A percentile compares a stretch with the other conserved stretches of the same genome.
Evolutionary conservation across 2,113 vertebrate species (phyloP).

Genomic region (Laticauda laticaudata): DNA sequence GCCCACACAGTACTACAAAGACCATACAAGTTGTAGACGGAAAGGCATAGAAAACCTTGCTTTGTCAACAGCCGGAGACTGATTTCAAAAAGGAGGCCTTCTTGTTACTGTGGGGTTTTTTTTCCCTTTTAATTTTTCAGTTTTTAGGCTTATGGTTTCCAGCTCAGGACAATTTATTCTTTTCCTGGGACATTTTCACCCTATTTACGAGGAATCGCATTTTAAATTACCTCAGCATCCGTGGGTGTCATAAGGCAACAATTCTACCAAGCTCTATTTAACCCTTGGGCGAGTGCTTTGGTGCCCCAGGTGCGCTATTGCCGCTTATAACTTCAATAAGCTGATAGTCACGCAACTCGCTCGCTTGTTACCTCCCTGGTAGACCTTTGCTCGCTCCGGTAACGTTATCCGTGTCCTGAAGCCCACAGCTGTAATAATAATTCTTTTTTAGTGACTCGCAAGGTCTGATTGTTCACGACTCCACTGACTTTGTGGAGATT

Average conservation of each 20-base stretch:
- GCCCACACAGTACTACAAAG: conserved; percentile 82
- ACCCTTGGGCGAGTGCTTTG: neutral
- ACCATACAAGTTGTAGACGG: neutral
- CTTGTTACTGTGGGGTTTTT: neutral
- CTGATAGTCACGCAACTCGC: neutral
- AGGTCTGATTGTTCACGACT: neutral
- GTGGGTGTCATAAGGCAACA: neutral
- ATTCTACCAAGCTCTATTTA: neutral
- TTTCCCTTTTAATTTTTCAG: neutral
- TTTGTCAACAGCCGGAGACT: neutral
- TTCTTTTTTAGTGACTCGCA: neutral
- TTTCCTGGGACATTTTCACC: neutral
- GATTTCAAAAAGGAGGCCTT: neutral
- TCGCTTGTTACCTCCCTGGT: neutral
- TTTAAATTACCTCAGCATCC: neutral
- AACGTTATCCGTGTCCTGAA: neutral
- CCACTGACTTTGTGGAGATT: neutral
- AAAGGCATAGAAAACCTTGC: neutral
- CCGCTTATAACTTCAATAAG: neutral
- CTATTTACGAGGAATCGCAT: neutral
- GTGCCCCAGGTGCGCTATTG: neutral
- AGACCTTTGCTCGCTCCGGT: neutral
- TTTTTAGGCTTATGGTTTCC: neutral
- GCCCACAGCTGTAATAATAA: neutral
- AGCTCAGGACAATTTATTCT: neutral